Evolutionary conservation across 2,797 vertebrate species (phyloP).

Genomic region (Sternarchorhynchus goeldii): DNA sequence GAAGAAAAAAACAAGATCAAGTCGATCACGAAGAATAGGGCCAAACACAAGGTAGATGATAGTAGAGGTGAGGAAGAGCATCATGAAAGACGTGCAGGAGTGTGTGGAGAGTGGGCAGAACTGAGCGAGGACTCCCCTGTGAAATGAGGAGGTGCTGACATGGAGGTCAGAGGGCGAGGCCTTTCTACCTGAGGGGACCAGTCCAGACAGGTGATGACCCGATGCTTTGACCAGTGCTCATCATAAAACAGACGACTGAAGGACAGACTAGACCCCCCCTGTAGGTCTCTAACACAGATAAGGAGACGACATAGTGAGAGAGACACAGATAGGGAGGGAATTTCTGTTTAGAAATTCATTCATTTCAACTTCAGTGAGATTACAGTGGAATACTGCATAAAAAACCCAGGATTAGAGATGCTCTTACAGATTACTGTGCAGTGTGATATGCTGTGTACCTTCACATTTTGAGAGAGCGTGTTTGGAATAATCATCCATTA

Average conservation of each 20-base stretch:
- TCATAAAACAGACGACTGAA: conserved; percentile 93
- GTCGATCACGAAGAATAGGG: too few species aligned
- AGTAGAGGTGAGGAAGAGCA: background rate
- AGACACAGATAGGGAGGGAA: background rate
- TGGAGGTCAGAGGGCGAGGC: conserved; percentile 36
- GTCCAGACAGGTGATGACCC: conserved; percentile 95
- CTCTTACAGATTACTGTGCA: conserved; percentile 32
- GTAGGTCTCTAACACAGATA: conserved; percentile 67
- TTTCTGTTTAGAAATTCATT: background rate
- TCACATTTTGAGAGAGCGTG: conserved; percentile 23
- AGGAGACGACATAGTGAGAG: background rate
- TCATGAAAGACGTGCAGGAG: background rate
- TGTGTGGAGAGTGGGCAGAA: conserved; percentile 14
- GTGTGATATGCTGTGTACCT: conserved; percentile 29
- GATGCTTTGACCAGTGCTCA: conserved; percentile 97
- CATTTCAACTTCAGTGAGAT: background rate
- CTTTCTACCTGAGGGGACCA: conserved; percentile 93
- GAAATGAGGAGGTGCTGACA: conserved; percentile 40
- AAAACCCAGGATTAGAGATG: conserved; percentile 19
- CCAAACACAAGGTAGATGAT: background rate
- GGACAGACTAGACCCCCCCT: conserved; percentile 89
- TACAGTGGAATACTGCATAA: conserved; percentile 27
- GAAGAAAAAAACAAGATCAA: background rate
- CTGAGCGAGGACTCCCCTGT: conserved; percentile 23
- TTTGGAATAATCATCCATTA: conserved; percentile 43